Conservation (phyloP, 1,140 invertebrate species). For the Dendrolimus punctatus region DNA sequence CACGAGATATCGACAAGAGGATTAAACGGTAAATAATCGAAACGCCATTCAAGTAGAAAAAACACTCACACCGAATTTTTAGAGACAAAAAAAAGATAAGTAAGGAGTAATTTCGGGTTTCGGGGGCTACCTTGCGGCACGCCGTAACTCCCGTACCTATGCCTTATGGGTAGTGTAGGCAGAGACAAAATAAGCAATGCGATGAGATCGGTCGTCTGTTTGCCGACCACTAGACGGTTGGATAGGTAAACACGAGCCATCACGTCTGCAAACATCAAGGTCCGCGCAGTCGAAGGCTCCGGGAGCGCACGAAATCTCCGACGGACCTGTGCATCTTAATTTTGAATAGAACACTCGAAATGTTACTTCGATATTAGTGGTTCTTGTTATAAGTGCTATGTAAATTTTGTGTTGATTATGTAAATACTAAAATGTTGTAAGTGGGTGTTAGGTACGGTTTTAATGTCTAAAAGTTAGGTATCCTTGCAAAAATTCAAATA, state of each 20-base stretch:
- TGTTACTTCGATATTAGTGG: constrained; percentile 7
- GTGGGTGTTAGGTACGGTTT: no score
- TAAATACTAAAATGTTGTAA: no score
- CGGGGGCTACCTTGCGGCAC: constrained; percentile 36
- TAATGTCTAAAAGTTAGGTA: no score
- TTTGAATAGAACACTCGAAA: no score
- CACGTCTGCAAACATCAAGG: constrained; percentile 65
- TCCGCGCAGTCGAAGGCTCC: constrained; percentile 50
- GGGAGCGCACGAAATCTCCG: no score
- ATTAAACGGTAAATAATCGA: constrained; percentile 46
- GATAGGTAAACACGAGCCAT: constrained; percentile 61
- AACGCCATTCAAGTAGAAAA: constrained; percentile 31
- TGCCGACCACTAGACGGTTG: constrained; percentile 67
- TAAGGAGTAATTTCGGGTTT: constrained; percentile 10
- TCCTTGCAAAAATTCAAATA: no score
- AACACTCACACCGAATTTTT: constrained; percentile 48
- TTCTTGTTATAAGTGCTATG: constrained; percentile 8
- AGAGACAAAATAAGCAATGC: constrained; percentile 71
- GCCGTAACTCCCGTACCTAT: constrained; percentile 41
- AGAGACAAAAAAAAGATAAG: constrained; percentile 38
- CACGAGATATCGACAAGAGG: constrained; percentile 13
- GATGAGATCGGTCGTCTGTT: constrained; percentile 63
- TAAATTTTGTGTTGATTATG: not conserved
- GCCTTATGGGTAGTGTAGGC: constrained; percentile 55
- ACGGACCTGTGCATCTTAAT: no score